Evolutionary conservation across 2,797 vertebrate genomes (phyloP), one percentile per base, ranked within the genome.

Genomic region (Clarias pachynema): DNA sequence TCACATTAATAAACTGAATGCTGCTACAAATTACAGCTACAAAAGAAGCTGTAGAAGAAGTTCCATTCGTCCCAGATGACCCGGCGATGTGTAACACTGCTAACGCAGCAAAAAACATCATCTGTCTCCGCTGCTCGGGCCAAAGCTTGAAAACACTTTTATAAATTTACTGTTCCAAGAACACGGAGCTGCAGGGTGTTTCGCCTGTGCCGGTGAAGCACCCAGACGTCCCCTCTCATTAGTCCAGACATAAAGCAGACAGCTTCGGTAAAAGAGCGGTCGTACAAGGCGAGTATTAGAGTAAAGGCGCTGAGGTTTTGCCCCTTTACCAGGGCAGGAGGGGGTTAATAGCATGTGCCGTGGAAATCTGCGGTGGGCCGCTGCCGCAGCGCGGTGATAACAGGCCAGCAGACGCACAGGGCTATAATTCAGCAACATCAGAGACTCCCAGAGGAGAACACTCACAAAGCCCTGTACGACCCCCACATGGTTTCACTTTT

Each of bases 401-500:
- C 85, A 89, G 80, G 75, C 85, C 87, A 88, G 83, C 60, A 60
- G 85, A 83, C 81, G 49, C 68, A 69, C 57, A 81, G 79, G 84
- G 73, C 83, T 89, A 82, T 87, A 88, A 89, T 89, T 88, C 82
- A 81, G 86, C 60, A 83, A 86, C 86, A 87, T 87, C 87, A 84
- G 62, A 87, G 87, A 77, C 79, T 84, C 81, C 68, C 53, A 40
- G 24, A 62, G 62, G 87, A 86, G 79, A 88, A 75, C 34, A 44
- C 81, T 79, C 82, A 20, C 69, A 66, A 79, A 84, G 81, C 66
- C 53, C 78, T 75, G 70, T 57, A 81, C 65, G 83, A 84, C 73
- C 77, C 59, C 73, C 86, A 89, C 87, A 86, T 89, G 89, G 84
- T 90, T 91, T 89, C 70, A 89, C 86, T 91, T 88, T 87, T 87